phyloP scores from a whole-genome alignment of 1,140 invertebrate species.

The Procambarus clarkii region DNA sequence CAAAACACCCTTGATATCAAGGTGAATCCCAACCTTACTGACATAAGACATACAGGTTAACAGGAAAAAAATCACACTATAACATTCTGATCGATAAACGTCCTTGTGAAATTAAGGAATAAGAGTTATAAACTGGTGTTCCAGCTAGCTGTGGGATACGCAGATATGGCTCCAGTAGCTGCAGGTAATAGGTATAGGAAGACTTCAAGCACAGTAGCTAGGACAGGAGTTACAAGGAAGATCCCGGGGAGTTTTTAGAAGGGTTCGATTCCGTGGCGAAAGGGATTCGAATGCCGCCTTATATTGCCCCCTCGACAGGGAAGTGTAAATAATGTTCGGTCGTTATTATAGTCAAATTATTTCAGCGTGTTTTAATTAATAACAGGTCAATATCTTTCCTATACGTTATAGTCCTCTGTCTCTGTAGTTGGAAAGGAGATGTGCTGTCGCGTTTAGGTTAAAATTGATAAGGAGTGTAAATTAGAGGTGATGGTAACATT shows the following conservation, averaged over 20 bases:
- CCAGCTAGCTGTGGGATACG: background rate
- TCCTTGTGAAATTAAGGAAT: background rate
- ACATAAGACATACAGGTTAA: background rate
- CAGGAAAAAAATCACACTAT: background rate
- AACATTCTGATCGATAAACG: background rate
- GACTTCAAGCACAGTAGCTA: conserved; percentile 40
- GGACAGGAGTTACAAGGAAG: background rate
- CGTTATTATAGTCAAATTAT: too few species aligned
- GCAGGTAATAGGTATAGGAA: conserved; percentile 33
- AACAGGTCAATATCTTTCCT: too few species aligned
- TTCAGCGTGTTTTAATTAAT: too few species aligned
- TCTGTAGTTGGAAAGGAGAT: too few species aligned
- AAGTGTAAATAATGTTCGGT: too few species aligned
- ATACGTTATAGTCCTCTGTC: too few species aligned
- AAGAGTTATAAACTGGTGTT: conserved; percentile 29
- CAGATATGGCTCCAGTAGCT: background rate
- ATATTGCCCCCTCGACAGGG: too few species aligned
- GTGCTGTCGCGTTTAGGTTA: too few species aligned
- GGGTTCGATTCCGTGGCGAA: background rate
- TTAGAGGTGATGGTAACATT: too few species aligned
- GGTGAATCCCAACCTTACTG: conserved; percentile 22
- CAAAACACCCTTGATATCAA: background rate
- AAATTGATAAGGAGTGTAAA: too few species aligned
- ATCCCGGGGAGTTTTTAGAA: background rate
- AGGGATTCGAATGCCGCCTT: background rate